A percentile compares a stretch with the other conserved stretches of the same genome.
Conservation (phyloP, 2,797 vertebrate species). For the Megaceryle alcyon region DNA sequence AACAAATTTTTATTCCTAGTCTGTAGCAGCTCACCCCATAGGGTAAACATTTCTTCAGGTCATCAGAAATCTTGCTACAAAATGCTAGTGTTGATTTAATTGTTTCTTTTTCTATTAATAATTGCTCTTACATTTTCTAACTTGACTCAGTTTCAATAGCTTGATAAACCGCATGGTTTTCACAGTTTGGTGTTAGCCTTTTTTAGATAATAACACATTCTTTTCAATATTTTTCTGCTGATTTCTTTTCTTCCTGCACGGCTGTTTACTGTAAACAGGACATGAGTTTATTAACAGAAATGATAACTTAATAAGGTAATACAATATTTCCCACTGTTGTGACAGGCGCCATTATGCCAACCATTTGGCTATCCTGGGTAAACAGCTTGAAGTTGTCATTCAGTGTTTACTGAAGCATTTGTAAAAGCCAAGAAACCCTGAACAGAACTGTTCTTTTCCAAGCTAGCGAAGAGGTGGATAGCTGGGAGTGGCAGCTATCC, state of each 20-base stretch:
- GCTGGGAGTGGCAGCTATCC: background rate
- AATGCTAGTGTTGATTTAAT: background rate
- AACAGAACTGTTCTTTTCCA: constrained; percentile 13
- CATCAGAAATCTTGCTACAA: background rate
- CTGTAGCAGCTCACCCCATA: background rate
- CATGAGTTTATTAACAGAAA: constrained; percentile 43
- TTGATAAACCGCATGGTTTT: background rate
- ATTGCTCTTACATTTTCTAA: background rate
- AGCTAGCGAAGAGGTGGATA: background rate
- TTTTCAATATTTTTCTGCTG: background rate
- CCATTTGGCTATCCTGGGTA: constrained; percentile 62
- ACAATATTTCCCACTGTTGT: constrained; percentile 32
- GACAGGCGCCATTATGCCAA: constrained; percentile 40
- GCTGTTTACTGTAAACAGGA: constrained; percentile 1
- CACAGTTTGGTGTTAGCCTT: background rate
- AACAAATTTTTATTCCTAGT: background rate
- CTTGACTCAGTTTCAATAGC: background rate
- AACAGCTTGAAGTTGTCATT: constrained; percentile 69
- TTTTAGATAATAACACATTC: background rate
- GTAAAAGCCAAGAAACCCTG: constrained; percentile 45
- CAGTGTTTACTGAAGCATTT: constrained; percentile 6
- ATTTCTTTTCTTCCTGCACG: background rate
- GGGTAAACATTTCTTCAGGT: background rate
- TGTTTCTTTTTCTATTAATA: background rate
- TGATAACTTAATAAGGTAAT: constrained; percentile 57